phyloP scores from a whole-genome alignment of 1,140 invertebrate genomes.

The Microvelia longipes region DNA sequence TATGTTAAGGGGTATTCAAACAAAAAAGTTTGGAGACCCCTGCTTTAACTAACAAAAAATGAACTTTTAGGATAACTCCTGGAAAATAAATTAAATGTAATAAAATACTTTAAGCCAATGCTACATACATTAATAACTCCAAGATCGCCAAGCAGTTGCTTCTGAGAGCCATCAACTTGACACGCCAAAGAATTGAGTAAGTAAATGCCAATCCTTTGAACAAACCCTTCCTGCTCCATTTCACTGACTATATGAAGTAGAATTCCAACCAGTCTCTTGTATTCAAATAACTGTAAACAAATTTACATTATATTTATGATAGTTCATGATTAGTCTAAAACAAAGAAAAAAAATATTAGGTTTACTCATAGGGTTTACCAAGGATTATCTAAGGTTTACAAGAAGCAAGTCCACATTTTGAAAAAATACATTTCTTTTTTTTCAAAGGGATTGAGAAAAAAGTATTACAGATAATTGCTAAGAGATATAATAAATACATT shows the following conservation, averaged over 20 bases:
- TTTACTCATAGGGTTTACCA: neutral
- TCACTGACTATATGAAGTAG: conserved; percentile 66
- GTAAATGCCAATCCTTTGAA: conserved; percentile 87
- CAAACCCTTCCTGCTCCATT: conserved; percentile 72
- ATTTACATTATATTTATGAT: neutral
- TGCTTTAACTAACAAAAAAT: too few species aligned
- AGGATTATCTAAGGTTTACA: neutral
- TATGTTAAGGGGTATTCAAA: too few species aligned
- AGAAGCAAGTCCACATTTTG: too few species aligned
- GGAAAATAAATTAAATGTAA: too few species aligned
- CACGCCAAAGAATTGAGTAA: conserved; percentile 88
- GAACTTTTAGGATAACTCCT: too few species aligned
- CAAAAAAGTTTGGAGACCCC: too few species aligned
- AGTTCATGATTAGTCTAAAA: neutral
- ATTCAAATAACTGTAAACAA: conserved; percentile 66
- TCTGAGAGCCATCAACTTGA: conserved; percentile 85
- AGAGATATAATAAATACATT: too few species aligned
- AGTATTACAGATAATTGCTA: too few species aligned
- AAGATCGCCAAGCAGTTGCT: conserved; percentile 72
- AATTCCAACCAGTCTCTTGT: conserved; percentile 70
- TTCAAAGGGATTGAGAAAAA: too few species aligned
- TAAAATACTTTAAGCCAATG: too few species aligned
- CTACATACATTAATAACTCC: conserved; percentile 64
- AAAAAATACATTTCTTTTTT: too few species aligned
- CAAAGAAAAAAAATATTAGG: neutral